A percentile compares a stretch with the other conserved stretches of the same genome.
Conservation (phyloP, 2,888 invertebrate species). For the Sceliomorpha sp. region DNA sequence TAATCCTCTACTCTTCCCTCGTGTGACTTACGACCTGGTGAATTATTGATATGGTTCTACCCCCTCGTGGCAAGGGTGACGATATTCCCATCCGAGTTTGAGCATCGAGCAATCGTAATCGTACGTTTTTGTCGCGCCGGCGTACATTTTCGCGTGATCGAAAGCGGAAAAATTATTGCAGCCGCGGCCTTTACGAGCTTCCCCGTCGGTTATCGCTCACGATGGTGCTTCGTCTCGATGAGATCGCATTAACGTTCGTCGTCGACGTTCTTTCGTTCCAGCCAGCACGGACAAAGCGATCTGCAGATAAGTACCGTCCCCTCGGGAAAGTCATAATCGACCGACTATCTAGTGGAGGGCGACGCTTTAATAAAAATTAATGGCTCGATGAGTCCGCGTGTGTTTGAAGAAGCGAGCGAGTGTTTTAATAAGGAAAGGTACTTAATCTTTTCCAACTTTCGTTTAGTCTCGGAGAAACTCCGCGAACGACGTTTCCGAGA, state of each 20-base stretch:
- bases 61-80: not conserved
- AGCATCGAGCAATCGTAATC: constrained; percentile 7
- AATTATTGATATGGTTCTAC: constrained; percentile 24
- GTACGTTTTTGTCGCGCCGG: constrained; percentile 23
- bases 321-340: constrained; percentile 28
- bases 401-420: constrained; percentile 9
- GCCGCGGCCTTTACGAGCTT: constrained; percentile 6
- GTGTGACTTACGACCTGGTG: constrained; percentile 31
- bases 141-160: constrained; percentile 14
- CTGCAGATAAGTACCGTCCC: constrained; percentile 31
- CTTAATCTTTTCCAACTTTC: no score
- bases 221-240: constrained; percentile 15
- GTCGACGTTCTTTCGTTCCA: constrained; percentile 18
- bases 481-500: no score
- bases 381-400: constrained; percentile 19
- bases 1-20: constrained; percentile 1
- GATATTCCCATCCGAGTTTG: constrained; percentile 1
- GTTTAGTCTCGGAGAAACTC: no score
- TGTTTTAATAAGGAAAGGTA: constrained; percentile 19
- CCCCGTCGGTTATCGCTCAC: constrained; percentile 20
- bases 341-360: constrained; percentile 21
- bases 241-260: constrained; percentile 17
- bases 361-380: constrained; percentile 53
- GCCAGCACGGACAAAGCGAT: constrained; percentile 35
- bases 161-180: constrained; percentile 5